Conservation (phyloP, 2,113 vertebrate species). For the Falcunculus frontatus region DNA sequence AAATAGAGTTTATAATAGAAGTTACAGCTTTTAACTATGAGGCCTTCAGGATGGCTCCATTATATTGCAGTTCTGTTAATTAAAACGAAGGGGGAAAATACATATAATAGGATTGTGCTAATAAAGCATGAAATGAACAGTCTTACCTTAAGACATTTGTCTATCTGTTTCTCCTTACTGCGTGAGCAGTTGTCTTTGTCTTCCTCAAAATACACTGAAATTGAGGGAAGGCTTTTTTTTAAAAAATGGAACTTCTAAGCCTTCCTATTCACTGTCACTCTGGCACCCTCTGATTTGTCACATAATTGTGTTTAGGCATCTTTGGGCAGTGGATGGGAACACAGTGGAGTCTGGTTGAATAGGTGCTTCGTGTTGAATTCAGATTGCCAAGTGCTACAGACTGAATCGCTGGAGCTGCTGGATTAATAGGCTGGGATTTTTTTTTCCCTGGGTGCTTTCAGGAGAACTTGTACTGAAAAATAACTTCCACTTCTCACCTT, state of each 20-base stretch:
- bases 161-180: slow-evolving; percentile 44
- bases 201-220: slow-evolving; percentile 42
- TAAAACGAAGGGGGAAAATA: slow-evolving; percentile 7
- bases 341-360: background rate
- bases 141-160: slow-evolving; percentile 43
- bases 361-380: background rate
- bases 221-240: background rate
- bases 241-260: background rate
- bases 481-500: slow-evolving; percentile 15
- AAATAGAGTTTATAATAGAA: background rate
- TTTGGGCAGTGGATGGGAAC: background rate
- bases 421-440: background rate
- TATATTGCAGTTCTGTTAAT: slow-evolving; percentile 25
- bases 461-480: slow-evolving; percentile 23
- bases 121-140: slow-evolving; percentile 62
- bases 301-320: background rate
- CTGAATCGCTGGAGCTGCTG: background rate
- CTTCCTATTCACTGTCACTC: background rate
- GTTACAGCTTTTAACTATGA: background rate
- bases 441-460: background rate
- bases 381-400: background rate
- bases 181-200: slow-evolving; percentile 40
- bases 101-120: slow-evolving; percentile 21
- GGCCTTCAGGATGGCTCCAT: background rate
- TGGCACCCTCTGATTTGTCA: background rate